Conservation (phyloP, 2,113 vertebrate species). For the Mugil cephalus region DNA sequence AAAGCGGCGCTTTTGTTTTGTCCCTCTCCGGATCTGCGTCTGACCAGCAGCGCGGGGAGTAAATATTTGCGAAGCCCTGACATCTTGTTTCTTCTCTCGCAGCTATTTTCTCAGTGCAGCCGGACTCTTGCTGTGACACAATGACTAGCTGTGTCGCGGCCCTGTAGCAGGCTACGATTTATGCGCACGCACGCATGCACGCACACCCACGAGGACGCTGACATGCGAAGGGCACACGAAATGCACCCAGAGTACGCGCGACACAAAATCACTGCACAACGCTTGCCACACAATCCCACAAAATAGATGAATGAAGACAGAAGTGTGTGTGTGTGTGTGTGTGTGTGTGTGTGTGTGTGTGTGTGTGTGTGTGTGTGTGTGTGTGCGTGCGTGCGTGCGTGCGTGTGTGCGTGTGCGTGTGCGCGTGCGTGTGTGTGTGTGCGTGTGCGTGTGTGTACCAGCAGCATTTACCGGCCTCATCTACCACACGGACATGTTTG, state of each 20-base stretch:
- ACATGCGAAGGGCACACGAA: constrained; percentile 44
- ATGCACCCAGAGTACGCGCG: constrained; percentile 9
- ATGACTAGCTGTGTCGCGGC: constrained; percentile 68
- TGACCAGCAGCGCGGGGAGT: constrained; percentile 23
- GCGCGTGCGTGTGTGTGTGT: background rate
- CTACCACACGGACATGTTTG: constrained; percentile 39
- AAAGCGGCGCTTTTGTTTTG: constrained; percentile 10
- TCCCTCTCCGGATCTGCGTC: constrained; percentile 40
- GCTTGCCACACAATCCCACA: background rate
- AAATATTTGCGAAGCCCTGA: constrained; percentile 64
- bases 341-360: constrained; percentile 22
- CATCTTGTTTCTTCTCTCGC: constrained; percentile 63
- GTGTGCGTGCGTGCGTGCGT: constrained; percentile 3
- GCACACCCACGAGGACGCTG: constrained; percentile 17
- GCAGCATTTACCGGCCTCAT: constrained; percentile 51
- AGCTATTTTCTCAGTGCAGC: constrained; percentile 56
- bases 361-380: no score
- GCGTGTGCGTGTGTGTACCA: constrained; percentile 38
- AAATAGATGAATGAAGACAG: background rate
- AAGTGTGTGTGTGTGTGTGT: constrained; percentile 20
- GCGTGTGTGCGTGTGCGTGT: constrained; percentile 33
- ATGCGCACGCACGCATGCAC: constrained; percentile 36
- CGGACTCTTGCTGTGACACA: constrained; percentile 61
- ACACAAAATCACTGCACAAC: background rate
- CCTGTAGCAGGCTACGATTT: constrained; percentile 49